Percentiles rank a stretch among this genome's conserved stretches.
phyloP scores from a whole-genome alignment of 2,888 invertebrate genomes.

The Myopa testacea region DNA sequence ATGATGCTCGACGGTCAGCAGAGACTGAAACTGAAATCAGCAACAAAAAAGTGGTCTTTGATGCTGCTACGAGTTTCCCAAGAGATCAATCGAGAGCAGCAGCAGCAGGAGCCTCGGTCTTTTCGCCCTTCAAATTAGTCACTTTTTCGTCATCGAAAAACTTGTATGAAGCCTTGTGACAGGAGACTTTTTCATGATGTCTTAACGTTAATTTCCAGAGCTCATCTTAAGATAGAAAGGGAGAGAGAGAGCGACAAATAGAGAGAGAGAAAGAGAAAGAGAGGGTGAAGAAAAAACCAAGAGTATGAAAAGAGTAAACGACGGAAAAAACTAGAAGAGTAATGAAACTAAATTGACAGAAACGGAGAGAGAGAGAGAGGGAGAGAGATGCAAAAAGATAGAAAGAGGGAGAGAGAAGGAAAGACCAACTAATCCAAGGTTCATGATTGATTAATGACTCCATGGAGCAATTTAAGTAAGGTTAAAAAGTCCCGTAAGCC shows the following conservation, averaged over 20 bases:
- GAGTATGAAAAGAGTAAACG: no score
- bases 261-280: no score
- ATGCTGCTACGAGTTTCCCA: neutral
- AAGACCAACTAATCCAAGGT: neutral
- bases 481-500: neutral
- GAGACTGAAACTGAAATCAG: no score
- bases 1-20: no score
- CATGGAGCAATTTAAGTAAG: neutral
- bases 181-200: neutral
- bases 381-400: no score
- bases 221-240: no score
- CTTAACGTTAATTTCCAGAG: neutral
- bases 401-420: neutral
- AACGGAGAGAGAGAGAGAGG: no score
- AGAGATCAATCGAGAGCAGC: neutral
- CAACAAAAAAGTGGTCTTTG: no score
- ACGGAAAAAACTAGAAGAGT: neutral
- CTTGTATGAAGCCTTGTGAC: neutral
- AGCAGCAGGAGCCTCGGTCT: neutral
- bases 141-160: neutral
- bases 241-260: neutral
- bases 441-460: slow-evolving; percentile 4
- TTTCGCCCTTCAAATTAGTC: neutral
- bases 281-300: neutral
- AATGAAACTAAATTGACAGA: neutral